phyloP scores from a whole-genome alignment of 2,797 vertebrate genomes.

The Oreonectes daqikongensis region DNA sequence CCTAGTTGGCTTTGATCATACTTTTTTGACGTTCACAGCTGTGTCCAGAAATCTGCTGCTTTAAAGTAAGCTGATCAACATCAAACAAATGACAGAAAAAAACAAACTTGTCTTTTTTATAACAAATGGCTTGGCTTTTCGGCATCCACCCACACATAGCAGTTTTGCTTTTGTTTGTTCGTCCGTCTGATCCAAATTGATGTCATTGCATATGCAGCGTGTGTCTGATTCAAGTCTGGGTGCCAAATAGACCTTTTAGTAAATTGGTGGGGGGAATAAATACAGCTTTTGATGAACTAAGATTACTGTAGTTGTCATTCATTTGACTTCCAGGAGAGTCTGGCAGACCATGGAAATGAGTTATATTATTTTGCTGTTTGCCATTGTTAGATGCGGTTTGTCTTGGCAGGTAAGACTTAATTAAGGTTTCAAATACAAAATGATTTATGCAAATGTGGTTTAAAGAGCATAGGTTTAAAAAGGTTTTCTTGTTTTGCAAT shows the following conservation, averaged over 20 bases:
- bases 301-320: constrained; percentile 29
- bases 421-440: constrained; percentile 41
- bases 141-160: constrained; percentile 13
- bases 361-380: constrained; percentile 20
- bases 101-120: constrained; percentile 27
- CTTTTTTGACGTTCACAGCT: constrained; percentile 48
- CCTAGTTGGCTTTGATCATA: constrained; percentile 56
- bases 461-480: constrained; percentile 26
- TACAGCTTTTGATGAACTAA: constrained; percentile 17
- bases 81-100: constrained; percentile 49
- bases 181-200: constrained; percentile 39
- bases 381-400: neutral
- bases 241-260: constrained; percentile 21
- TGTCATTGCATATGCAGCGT: constrained; percentile 26
- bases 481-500: too few relatives aligned
- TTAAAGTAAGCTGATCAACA: constrained; percentile 48
- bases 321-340: constrained; percentile 21
- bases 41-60: constrained; percentile 41
- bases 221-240: constrained; percentile 1
- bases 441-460: constrained; percentile 33
- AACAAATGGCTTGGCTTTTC: constrained; percentile 30
- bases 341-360: neutral
- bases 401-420: constrained; percentile 12
- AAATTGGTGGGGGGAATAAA: constrained; percentile 13
- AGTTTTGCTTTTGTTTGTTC: constrained; percentile 17